phyloP scores from a whole-genome alignment of 1,140 invertebrate genomes.

The Scaptodrosophila lebanonensis region DNA sequence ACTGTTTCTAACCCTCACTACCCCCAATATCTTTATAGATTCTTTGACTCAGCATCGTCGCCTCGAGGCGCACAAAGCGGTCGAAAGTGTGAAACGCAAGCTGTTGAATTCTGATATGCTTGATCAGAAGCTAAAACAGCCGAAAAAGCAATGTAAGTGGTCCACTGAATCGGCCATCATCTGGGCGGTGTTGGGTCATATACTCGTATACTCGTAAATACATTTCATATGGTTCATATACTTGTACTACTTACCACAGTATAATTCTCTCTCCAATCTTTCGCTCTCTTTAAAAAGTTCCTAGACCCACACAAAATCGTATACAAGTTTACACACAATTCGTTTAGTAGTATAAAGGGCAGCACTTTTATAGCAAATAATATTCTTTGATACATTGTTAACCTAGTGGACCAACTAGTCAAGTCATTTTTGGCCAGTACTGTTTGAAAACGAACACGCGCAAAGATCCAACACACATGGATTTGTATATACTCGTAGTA shows the following conservation, averaged over 20 bases:
- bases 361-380: slow-evolving; percentile 2
- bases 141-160: slow-evolving; percentile 52
- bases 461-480: slow-evolving; percentile 21
- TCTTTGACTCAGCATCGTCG: slow-evolving; percentile 32
- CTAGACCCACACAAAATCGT: slow-evolving; percentile 1
- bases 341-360: slow-evolving; percentile 20
- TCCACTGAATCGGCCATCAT: slow-evolving; percentile 5
- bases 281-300: slow-evolving; percentile 1
- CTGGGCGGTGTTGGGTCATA: slow-evolving; percentile 34
- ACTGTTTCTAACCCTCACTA: slow-evolving; percentile 18
- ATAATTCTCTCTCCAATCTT: slow-evolving; percentile 8
- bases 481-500: slow-evolving; percentile 1
- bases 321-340: slow-evolving; percentile 19
- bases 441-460: no score
- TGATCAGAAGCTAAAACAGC: slow-evolving; percentile 40
- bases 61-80: slow-evolving; percentile 22
- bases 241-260: slow-evolving; percentile 11
- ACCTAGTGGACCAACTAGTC: slow-evolving; percentile 51
- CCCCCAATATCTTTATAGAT: slow-evolving; percentile 51
- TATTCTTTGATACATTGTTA: slow-evolving; percentile 3
- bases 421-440: slow-evolving; percentile 18
- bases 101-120: slow-evolving; percentile 34
- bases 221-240: neutral
- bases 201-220: neutral
- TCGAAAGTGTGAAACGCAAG: slow-evolving; percentile 52